These are phyloP conservation scores for Apolygus lucorum DNA, from an alignment of 1,140 invertebrate genomes.

Conservation along the genomic window DNA sequence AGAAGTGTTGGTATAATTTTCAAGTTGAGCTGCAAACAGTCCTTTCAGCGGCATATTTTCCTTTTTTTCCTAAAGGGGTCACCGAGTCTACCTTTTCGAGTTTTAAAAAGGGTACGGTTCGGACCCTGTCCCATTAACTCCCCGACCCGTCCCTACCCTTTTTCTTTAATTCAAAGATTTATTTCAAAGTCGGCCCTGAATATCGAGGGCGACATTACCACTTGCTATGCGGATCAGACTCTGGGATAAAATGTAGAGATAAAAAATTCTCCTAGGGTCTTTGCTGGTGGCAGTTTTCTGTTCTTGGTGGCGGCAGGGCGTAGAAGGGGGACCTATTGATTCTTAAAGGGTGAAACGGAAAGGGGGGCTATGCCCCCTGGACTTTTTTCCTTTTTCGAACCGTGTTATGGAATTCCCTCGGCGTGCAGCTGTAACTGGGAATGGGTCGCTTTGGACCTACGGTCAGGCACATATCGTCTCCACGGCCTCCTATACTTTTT, in stretches of 20 bases:
- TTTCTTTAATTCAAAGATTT: conserved; percentile 9
- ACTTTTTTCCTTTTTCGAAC: not conserved
- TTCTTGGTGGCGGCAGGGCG: not conserved
- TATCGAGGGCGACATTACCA: conserved; percentile 12
- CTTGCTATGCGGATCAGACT: conserved; percentile 10
- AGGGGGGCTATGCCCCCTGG: not conserved
- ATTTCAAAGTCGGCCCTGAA: conserved; percentile 16
- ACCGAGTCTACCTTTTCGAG: not conserved
- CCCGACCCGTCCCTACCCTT: not conserved
- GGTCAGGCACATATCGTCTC: not conserved
- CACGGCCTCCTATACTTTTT: not conserved
- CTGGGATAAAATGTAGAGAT: conserved; percentile 15
- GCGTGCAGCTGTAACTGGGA: not conserved
- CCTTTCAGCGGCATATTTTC: not conserved
- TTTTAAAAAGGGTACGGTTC: not conserved
- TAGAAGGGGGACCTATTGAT: not conserved
- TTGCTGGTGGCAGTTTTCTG: conserved; percentile 7
- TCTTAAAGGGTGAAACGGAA: not conserved
- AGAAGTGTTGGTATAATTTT: too few species aligned
- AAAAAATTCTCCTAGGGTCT: conserved; percentile 8
- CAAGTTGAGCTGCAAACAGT: not conserved
- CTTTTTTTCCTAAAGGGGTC: not conserved
- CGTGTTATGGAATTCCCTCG: conserved; percentile 1
- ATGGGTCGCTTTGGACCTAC: not conserved
- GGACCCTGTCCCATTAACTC: conserved; percentile 8